Evolutionary conservation across 2,888 invertebrate species (phyloP).

Genomic region (Cosmia pyralina): DNA sequence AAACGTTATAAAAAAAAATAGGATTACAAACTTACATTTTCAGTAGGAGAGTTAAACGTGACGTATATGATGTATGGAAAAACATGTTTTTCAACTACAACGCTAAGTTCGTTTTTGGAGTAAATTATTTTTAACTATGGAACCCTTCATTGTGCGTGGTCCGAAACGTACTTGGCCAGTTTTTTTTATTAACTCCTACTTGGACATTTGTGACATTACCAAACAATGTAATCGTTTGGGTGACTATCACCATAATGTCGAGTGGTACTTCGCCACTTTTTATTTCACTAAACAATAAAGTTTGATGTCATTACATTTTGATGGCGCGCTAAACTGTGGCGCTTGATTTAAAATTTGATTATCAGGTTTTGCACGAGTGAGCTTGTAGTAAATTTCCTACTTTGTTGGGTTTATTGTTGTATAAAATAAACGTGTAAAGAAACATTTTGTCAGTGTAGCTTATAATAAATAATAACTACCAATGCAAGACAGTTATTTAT

Average conservation of each 20-base stretch:
- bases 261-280: conserved; percentile 35
- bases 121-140: no score
- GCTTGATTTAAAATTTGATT: conserved; percentile 43
- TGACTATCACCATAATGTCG: background rate
- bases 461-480: no score
- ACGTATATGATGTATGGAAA: no score
- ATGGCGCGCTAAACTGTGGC: conserved; percentile 41
- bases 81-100: no score
- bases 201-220: background rate
- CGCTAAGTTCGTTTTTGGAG: no score
- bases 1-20: background rate
- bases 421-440: background rate
- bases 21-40: no score
- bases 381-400: conserved; percentile 9
- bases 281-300: conserved; percentile 64
- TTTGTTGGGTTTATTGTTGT: conserved; percentile 20
- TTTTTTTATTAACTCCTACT: no score
- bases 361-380: conserved; percentile 33
- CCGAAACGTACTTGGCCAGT: no score
- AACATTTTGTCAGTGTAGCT: background rate
- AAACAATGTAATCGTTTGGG: conserved; percentile 19
- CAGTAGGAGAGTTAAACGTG: no score
- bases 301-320: conserved; percentile 59
- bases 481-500: no score
- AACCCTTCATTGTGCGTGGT: no score